Percentiles rank a stretch among this genome's conserved stretches.
phyloP scores from a whole-genome alignment of 2,113 vertebrate genomes.

The Climacteris rufus region DNA sequence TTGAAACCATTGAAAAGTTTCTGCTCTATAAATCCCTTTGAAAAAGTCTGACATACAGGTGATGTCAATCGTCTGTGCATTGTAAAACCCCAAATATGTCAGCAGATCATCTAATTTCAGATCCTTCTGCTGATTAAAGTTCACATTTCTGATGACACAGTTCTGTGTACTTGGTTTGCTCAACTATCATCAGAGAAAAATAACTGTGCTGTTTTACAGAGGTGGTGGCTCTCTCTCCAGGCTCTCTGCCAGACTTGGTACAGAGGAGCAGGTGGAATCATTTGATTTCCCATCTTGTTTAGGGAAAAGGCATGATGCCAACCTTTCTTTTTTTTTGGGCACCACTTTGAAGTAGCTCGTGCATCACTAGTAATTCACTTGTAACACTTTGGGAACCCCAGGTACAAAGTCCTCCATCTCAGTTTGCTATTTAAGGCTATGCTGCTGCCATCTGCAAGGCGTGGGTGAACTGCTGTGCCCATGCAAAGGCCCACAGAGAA shows the following conservation, averaged over 20 bases:
- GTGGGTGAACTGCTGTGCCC: neutral
- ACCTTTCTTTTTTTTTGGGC: neutral
- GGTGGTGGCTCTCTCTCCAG: neutral
- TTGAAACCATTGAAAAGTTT: neutral
- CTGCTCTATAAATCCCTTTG: neutral
- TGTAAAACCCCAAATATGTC: neutral
- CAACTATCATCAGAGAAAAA: neutral
- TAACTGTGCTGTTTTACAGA: neutral
- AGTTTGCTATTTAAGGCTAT: neutral
- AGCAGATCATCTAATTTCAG: neutral
- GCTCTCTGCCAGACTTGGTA: neutral
- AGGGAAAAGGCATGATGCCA: neutral
- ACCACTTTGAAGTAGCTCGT: neutral
- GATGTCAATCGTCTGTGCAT: neutral
- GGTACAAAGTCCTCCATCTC: neutral
- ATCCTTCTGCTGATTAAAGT: neutral
- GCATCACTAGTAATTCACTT: neutral
- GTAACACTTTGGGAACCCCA: neutral
- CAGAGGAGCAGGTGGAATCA: conserved; percentile 19
- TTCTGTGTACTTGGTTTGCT: no score
- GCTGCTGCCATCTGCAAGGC: neutral
- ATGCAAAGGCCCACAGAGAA: neutral
- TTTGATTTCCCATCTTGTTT: neutral
- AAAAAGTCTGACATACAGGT: neutral
- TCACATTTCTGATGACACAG: neutral